Base-by-base conservation (phyloP, 1,140 invertebrate species). In the Drosophila saltans region DNA sequence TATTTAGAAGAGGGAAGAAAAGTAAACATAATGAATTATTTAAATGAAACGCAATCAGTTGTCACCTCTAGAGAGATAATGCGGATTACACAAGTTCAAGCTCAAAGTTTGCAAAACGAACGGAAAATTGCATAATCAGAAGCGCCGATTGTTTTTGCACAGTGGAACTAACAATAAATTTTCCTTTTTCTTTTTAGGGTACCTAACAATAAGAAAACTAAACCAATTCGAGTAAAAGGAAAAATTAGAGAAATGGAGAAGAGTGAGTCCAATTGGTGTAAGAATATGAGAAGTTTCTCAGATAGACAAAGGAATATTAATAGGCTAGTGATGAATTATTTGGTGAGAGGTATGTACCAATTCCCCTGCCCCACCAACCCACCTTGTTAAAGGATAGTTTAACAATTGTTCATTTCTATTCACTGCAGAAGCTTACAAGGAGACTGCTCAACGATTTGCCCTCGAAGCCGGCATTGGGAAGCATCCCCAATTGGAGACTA, bases 251-350 rank as follows among this genome's bases (percentile, higher is more conserved):
- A 16, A 9, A 52, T 26, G 24, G 21, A 52, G 2, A 24, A 52
- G 9, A 52, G 2, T 21, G 24, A 61, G 28, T 58, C 70, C 6
- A 41, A 26, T 6, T 86, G 80, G 82, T 30, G 80, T 6, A 72
- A 86, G 1, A 69, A 84, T n/a, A 86, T 86, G 83, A 52, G 16
- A 11, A 80, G 84, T 48, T 86, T 69, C 45, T 80, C 88, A 56
- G 45, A 45, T 43, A 79, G 78, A 4, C 83, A 86, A 43, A 60
- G 63, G 36, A 66, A 88, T 11, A 72, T 86, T 0, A 86, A 88
- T 45, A 70, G 68, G 0, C 28, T 86, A 24, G 81, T 86, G n/a
- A 77, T 86, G 65, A 77, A 88, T 10, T 88, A 88, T 58, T 39
- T 86, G 3, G 62, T 88, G 3, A 65, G 72, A 67, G 82, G 82